Evolutionary conservation across 1,140 invertebrate genomes (phyloP).

Genomic region (Medauroidea extradentata): DNA sequence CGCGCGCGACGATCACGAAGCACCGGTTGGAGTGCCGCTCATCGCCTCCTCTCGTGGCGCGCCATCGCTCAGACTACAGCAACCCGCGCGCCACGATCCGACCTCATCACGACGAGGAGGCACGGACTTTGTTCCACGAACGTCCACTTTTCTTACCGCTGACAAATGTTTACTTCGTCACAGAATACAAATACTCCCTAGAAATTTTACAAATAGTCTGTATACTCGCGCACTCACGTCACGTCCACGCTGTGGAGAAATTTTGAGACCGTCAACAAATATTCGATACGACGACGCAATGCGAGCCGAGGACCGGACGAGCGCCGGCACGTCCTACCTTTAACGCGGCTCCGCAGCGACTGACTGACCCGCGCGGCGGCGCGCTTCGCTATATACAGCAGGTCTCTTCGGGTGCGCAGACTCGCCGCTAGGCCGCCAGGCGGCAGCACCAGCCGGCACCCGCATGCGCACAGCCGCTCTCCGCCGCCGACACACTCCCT

Average conservation of each 20-base stretch:
- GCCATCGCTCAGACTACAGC: neutral
- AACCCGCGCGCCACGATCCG: neutral
- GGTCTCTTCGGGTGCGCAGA: neutral
- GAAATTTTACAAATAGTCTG: neutral
- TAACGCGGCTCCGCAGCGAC: neutral
- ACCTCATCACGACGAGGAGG: neutral
- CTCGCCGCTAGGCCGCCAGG: neutral
- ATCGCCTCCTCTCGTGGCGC: neutral
- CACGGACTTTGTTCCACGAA: neutral
- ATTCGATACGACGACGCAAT: neutral
- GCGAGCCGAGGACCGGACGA: neutral
- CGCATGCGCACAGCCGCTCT: neutral
- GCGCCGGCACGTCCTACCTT: neutral
- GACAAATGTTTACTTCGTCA: neutral
- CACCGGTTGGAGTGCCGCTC: no score
- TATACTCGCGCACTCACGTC: neutral
- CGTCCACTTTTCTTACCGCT: neutral
- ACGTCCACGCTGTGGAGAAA: neutral
- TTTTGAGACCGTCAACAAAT: neutral
- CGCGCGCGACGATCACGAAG: neutral
- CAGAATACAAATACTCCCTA: neutral
- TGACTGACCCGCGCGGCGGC: neutral
- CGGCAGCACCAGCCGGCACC: conserved; percentile 1
- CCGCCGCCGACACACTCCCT: neutral
- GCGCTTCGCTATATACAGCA: conserved; percentile 2